Conservation (phyloP, 35 echinoderm and acorn worm species). For the Lytechinus pictus region DNA sequence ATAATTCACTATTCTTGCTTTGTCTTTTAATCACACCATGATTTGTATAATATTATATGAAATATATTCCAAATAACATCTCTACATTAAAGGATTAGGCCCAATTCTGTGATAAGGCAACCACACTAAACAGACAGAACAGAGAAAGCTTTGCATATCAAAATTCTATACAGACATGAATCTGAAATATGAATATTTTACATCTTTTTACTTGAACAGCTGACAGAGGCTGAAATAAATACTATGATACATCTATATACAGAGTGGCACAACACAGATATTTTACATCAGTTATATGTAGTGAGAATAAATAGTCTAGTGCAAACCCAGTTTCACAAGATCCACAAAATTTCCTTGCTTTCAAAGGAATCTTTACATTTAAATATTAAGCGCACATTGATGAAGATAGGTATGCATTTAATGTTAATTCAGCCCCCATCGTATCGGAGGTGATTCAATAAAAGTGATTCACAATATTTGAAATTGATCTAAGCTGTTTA, state of each 20-base stretch:
- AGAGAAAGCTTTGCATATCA: background rate
- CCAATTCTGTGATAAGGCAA: constrained; percentile 1
- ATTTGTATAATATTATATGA: background rate
- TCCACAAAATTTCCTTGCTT: no score
- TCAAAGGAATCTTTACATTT: no score
- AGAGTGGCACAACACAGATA: background rate
- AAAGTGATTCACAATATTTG: no score
- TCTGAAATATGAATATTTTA: background rate
- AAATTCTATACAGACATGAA: background rate
- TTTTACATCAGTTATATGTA: background rate
- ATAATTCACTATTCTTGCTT: background rate
- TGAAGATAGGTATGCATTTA: no score
- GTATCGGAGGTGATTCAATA: no score
- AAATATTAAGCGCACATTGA: no score
- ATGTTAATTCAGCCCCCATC: no score
- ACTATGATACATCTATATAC: background rate
- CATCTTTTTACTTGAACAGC: background rate
- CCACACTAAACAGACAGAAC: background rate
- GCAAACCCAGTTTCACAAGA: no score
- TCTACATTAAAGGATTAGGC: background rate
- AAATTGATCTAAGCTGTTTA: no score
- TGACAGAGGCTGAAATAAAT: background rate
- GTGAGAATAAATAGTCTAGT: no score
- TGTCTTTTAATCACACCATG: constrained; percentile 12
- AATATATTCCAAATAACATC: background rate